phyloP scores from a whole-genome alignment of 2,888 invertebrate species.

The Xanthia icteritia region DNA sequence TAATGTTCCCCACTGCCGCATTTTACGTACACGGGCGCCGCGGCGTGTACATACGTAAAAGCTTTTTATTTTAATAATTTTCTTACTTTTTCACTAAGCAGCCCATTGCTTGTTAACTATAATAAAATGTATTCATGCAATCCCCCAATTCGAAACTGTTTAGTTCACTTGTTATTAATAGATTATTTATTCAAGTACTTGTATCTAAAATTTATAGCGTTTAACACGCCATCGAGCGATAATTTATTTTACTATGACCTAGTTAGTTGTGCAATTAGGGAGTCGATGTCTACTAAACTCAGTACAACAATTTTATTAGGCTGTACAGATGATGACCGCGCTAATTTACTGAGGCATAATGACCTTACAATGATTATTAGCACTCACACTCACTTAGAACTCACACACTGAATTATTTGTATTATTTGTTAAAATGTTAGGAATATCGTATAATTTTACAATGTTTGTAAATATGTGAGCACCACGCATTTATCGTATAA shows the following conservation, averaged over 20 bases:
- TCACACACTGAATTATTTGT: too few species aligned
- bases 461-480: too few species aligned
- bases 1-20: too few species aligned
- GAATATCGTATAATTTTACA: too few species aligned
- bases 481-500: too few species aligned
- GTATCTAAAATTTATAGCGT: conserved; percentile 36
- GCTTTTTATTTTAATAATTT: background rate
- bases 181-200: conserved; percentile 41
- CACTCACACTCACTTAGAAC: too few species aligned
- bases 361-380: background rate
- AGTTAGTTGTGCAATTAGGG: conserved; percentile 14
- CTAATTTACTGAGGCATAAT: background rate
- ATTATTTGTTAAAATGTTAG: too few species aligned
- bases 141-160: conserved; percentile 54
- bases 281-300: background rate
- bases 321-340: background rate
- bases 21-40: too few species aligned
- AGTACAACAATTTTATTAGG: background rate
- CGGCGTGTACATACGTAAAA: too few species aligned
- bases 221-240: conserved; percentile 56
- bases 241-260: conserved; percentile 38
- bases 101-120: background rate
- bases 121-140: conserved; percentile 49
- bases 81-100: background rate
- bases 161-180: conserved; percentile 46